Evolutionary conservation across 1,140 invertebrate species (phyloP).

Genomic region (Drosophila asahinai): DNA sequence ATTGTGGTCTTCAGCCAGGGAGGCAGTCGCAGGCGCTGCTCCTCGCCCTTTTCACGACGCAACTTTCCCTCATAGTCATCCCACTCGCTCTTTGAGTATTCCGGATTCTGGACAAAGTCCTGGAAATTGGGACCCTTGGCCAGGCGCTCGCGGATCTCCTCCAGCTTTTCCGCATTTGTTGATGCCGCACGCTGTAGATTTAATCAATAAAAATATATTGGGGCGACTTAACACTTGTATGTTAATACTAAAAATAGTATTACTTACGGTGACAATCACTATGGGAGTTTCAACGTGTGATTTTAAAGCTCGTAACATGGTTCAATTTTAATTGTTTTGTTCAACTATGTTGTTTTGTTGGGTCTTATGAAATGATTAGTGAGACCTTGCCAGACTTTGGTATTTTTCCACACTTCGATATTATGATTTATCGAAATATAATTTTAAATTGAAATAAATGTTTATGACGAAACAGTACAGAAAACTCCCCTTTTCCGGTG

Average conservation of each 20-base stretch:
- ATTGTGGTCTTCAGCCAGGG: slow-evolving; percentile 99
- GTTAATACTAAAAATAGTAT: too few species aligned
- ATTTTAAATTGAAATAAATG: not conserved
- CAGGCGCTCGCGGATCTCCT: slow-evolving; percentile 87
- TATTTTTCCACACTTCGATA: not conserved
- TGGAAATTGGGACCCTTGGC: slow-evolving; percentile 88
- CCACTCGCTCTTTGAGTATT: slow-evolving; percentile 86
- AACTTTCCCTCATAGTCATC: slow-evolving; percentile 92
- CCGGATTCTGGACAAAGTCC: slow-evolving; percentile 87
- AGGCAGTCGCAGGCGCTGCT: slow-evolving; percentile 93
- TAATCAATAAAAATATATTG: slow-evolving; percentile 1
- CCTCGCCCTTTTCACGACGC: slow-evolving; percentile 93
- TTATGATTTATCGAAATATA: not conserved
- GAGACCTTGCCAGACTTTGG: slow-evolving; percentile 3
- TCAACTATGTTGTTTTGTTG: slow-evolving; percentile 34
- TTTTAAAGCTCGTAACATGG: slow-evolving; percentile 27
- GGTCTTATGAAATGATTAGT: slow-evolving; percentile 45
- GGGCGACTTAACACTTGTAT: not conserved
- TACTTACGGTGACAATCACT: slow-evolving; percentile 21
- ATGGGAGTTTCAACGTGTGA: slow-evolving; percentile 23
- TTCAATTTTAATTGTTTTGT: not conserved
- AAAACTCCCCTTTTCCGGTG: not conserved
- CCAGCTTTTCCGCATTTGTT: slow-evolving; percentile 82
- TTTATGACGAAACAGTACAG: not conserved
- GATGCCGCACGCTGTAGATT: slow-evolving; percentile 55